Evolutionary conservation across 1,140 invertebrate species (phyloP).

Genomic region (Popillia japonica): DNA sequence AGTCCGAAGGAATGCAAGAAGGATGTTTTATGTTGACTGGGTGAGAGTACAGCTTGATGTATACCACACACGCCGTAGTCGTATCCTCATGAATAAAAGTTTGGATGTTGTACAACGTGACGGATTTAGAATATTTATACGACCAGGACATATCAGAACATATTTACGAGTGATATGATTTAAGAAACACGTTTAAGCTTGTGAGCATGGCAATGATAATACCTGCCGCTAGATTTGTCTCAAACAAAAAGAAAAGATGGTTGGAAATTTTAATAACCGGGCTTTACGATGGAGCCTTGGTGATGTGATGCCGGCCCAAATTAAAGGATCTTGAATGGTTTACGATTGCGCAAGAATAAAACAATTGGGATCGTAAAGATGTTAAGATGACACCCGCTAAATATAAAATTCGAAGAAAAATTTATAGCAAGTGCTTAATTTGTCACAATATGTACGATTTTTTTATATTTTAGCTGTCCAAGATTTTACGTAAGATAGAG

Average conservation of each 20-base stretch:
- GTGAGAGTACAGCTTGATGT: not conserved
- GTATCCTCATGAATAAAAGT: slow-evolving; percentile 27
- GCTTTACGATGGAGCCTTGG: not conserved
- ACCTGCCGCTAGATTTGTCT: not conserved
- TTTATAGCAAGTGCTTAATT: not conserved
- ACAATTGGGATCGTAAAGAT: slow-evolving; percentile 10
- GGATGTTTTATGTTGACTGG: not conserved
- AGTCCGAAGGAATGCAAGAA: not conserved
- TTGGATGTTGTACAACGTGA: slow-evolving; percentile 2
- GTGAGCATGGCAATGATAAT: not conserved
- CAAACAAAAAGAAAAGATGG: not conserved
- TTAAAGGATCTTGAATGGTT: not conserved
- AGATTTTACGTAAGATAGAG: not conserved
- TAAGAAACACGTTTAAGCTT: not conserved
- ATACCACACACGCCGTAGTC: not conserved
- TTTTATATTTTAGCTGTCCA: not conserved
- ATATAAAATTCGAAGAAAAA: not conserved
- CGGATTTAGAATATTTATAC: slow-evolving; percentile 6
- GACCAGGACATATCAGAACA: not conserved
- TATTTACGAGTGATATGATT: slow-evolving; percentile 11
- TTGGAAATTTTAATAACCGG: not conserved
- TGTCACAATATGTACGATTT: not conserved
- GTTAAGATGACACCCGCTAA: not conserved
- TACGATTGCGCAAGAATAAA: not conserved
- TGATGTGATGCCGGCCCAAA: too few relatives aligned